Evolutionary conservation across 2,888 invertebrate species (phyloP), one percentile per base, ranked within the genome.

Genomic region (Apamea crenata): DNA sequence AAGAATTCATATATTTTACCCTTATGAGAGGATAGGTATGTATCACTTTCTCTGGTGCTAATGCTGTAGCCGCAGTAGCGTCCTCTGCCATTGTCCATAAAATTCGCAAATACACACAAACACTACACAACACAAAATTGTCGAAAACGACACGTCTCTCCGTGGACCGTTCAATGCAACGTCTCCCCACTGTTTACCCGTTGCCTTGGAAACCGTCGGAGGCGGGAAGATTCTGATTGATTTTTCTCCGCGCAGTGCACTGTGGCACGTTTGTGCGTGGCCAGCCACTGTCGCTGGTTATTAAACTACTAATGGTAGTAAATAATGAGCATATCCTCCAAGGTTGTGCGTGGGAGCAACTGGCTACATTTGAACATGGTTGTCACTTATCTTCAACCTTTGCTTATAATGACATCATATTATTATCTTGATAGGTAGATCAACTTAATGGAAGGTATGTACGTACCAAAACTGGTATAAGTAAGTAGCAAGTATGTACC

Each of bases 21-120:
- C 98, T 97, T 83, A 99, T 98, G 78, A 99, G 95, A 61, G 99
- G 98, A 97, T 99, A 99, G 5, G 98, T 98, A 91, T 98, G 98
- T 80, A 98, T 95, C 75, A 98, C 97, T 97, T 98, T 98, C 92
- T 98, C 98, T 73, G 97, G 94, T 63, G 96, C 96, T 18, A 95
- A 96, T 68, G 95, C 96, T 71, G 95, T 93, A 14, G 93, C 92
- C 25, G 93, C 91, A 47, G 88, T 91, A 40, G 7, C 71, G 77
- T 96, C 96, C 1, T 96, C 96, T 72, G 93, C 97, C 96, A 96
- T 96, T 56, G 81, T 93, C 85, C 78, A 89, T 86, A 81, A 85
- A 90, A 84, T 68, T 82, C 68, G 73, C 78, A 77, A 80, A 81
- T 74, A 69, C 66, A 74, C 77, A 78, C 80, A 85, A 81, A 81